Conservation (phyloP, 2,888 invertebrate genomes). For the Mamestra brassicae region DNA sequence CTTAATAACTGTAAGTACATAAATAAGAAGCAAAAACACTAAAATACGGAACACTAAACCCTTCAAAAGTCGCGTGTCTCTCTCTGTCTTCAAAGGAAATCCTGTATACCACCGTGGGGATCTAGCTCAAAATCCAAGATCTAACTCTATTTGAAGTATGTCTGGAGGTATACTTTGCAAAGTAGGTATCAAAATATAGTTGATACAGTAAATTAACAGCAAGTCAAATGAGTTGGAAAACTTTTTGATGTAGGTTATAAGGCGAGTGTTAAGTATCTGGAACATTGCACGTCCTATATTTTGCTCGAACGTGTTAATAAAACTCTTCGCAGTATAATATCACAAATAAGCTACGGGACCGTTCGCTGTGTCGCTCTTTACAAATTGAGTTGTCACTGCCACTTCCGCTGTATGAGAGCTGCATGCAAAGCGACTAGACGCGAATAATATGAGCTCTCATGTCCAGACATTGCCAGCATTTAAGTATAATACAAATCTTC, state of each 20-base stretch:
- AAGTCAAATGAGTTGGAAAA: not conserved
- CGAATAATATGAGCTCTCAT: slow-evolving; percentile 14
- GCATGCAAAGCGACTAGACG: not conserved
- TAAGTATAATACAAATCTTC: not conserved
- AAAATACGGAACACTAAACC: too few relatives aligned
- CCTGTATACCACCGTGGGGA: not conserved
- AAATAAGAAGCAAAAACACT: not conserved
- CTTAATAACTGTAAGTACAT: not conserved
- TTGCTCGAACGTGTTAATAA: not conserved
- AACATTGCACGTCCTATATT: not conserved
- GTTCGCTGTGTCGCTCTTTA: not conserved
- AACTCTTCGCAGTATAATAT: not conserved
- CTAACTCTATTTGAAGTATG: too few relatives aligned
- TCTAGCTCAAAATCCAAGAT: too few relatives aligned
- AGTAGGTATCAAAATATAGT: not conserved
- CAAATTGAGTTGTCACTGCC: slow-evolving; percentile 32
- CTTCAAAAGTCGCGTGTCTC: too few relatives aligned
- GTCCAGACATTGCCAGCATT: not conserved
- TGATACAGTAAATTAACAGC: not conserved
- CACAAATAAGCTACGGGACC: not conserved
- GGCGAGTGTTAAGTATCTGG: too few relatives aligned
- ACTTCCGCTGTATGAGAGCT: not conserved
- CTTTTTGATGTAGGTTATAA: not conserved
- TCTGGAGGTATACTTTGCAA: not conserved
- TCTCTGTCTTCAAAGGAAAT: too few relatives aligned